These are phyloP conservation scores for Natator depressus DNA, from an alignment of 2,113 vertebrate genomes.

Conservation along the genomic window DNA sequence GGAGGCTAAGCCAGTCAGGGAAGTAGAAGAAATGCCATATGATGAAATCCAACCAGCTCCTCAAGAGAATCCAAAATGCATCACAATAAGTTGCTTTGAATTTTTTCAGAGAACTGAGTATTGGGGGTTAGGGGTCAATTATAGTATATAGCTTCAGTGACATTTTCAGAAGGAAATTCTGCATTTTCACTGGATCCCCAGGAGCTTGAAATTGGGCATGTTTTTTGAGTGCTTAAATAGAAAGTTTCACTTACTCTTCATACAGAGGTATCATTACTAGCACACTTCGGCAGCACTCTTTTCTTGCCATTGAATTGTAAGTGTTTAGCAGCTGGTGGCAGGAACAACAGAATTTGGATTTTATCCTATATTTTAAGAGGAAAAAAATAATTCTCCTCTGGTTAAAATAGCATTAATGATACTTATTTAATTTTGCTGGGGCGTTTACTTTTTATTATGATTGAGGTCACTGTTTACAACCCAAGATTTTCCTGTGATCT, in stretches of 20 bases:
- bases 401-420: slow-evolving; percentile 10
- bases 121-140: slow-evolving; percentile 5
- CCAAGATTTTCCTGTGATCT: neutral
- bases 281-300: slow-evolving; percentile 44
- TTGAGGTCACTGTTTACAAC: neutral
- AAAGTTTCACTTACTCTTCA: slow-evolving; percentile 62
- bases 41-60: neutral
- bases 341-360: slow-evolving; percentile 38
- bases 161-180: slow-evolving; percentile 35
- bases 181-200: neutral
- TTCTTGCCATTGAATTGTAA: slow-evolving; percentile 8
- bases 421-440: neutral
- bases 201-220: slow-evolving; percentile 4
- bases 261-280: slow-evolving; percentile 30
- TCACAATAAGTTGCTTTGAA: neutral
- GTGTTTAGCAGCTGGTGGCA: slow-evolving; percentile 6
- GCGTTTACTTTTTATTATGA: neutral
- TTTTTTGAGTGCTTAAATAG: slow-evolving; percentile 45
- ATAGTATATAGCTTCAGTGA: neutral
- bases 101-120: neutral
- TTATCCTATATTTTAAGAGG: slow-evolving; percentile 45
- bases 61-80: neutral
- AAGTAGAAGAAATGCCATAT: neutral
- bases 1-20: neutral
- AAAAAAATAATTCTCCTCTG: slow-evolving; percentile 34